Evolutionary conservation across 2,113 vertebrate genomes (phyloP).

Genomic region (Thalassarche chlororhynchos): DNA sequence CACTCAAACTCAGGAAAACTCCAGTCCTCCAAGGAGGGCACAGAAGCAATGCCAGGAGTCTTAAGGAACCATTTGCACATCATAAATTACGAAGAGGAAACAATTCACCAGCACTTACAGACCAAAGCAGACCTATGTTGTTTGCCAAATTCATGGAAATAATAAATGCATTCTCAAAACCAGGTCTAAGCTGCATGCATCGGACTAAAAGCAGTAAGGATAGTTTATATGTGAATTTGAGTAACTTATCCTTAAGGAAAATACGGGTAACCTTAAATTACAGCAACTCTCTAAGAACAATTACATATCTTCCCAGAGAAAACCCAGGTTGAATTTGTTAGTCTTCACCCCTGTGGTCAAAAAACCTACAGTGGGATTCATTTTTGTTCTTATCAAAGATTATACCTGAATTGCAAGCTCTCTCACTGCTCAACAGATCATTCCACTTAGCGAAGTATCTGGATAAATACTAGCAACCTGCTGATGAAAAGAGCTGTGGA

Average conservation of each 20-base stretch:
- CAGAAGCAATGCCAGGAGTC: neutral
- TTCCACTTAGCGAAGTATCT: neutral
- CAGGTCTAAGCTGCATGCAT: rapidly evolving
- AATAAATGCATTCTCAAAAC: neutral
- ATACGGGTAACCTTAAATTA: neutral
- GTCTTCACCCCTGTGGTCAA: neutral
- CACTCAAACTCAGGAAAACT: neutral
- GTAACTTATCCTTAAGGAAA: neutral
- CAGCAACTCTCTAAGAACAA: neutral
- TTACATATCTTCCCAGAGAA: neutral
- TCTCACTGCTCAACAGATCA: neutral
- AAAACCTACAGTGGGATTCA: neutral
- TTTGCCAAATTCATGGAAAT: neutral
- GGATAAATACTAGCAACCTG: neutral
- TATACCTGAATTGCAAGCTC: neutral
- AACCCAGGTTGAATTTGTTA: neutral
- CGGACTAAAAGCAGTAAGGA: neutral
- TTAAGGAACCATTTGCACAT: neutral
- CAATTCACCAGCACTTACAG: neutral
- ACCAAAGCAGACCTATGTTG: neutral
- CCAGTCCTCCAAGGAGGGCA: neutral
- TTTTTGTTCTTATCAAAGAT: neutral
- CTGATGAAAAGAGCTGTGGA: neutral
- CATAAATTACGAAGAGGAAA: neutral
- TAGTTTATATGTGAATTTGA: neutral